These are phyloP conservation scores for Umimayanthus chanpuru DNA, from an alignment of 92 coral and sea anemone genomes.

Conservation along the genomic window DNA sequence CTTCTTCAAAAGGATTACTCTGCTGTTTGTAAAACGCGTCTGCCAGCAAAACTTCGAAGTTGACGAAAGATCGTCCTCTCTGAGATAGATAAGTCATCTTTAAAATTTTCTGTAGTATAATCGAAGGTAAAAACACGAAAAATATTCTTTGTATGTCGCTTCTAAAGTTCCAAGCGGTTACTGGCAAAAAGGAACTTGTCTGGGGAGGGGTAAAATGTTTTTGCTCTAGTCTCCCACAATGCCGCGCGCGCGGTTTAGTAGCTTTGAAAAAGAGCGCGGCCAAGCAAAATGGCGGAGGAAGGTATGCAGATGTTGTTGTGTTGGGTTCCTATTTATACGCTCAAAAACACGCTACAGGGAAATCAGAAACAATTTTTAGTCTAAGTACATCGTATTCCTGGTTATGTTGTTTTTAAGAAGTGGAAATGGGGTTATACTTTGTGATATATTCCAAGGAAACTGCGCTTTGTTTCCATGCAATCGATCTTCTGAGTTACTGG, in stretches of 20 bases:
- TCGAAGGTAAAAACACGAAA: neutral
- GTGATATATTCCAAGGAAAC: too few relatives aligned
- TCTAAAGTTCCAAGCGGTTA: too few relatives aligned
- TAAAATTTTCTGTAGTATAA: neutral
- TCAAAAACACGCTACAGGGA: too few relatives aligned
- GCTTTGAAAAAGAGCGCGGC: conserved; percentile 98
- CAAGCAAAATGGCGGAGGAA: conserved; percentile 89
- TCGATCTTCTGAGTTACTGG: too few relatives aligned
- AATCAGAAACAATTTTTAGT: neutral
- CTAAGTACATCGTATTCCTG: too few relatives aligned
- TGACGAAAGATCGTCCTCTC: neutral
- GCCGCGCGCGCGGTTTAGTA: conserved; percentile 45
- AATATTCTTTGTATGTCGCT: neutral
- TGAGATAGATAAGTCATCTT: conserved; percentile 28
- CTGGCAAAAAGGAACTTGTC: neutral
- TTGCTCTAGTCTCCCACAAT: conserved; percentile 58
- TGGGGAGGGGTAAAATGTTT: neutral
- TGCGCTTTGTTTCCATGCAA: too few relatives aligned
- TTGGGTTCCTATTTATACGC: neutral
- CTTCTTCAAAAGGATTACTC: conserved; percentile 11
- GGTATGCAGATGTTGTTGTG: conserved; percentile 51
- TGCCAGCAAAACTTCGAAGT: neutral
- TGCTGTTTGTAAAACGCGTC: neutral
- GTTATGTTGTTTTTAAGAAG: too few relatives aligned
- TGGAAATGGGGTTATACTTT: too few relatives aligned